A percentile compares a stretch with the other conserved stretches of the same genome.
These are phyloP conservation scores for Aphyosemion australe DNA, from an alignment of 2,113 vertebrate genomes.

Conservation along the genomic window DNA sequence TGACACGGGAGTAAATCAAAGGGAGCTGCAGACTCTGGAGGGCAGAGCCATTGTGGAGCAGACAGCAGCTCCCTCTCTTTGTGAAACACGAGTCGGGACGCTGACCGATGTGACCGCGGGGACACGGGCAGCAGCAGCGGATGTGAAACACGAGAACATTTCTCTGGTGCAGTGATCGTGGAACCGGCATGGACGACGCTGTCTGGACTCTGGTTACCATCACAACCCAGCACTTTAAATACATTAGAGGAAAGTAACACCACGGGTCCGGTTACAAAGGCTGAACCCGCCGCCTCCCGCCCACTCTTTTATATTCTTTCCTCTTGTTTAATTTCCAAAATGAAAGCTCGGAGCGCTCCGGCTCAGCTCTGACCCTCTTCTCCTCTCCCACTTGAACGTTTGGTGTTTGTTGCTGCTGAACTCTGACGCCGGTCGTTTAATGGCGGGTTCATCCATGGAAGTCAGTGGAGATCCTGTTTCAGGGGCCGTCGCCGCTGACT, in stretches of 20 bases:
- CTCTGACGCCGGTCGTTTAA: constrained; percentile 48
- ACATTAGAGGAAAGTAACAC: constrained; percentile 39
- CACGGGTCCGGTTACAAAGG: constrained; percentile 44
- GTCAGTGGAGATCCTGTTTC: constrained; percentile 62
- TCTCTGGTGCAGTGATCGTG: constrained; percentile 29
- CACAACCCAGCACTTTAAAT: constrained; percentile 29
- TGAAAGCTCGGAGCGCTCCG: constrained; percentile 31
- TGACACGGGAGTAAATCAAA: constrained; percentile 35
- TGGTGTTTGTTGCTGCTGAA: constrained; percentile 38
- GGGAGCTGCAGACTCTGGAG: constrained; percentile 18
- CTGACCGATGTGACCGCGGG: constrained; percentile 36
- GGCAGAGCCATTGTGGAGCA: constrained; percentile 15
- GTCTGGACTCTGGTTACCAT: constrained; percentile 37
- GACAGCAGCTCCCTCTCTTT: constrained; percentile 31
- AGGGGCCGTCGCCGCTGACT: constrained; percentile 35
- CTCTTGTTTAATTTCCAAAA: constrained; percentile 35
- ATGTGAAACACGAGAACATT: constrained; percentile 56
- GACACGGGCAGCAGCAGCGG: constrained; percentile 32
- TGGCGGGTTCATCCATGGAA: constrained; percentile 55
- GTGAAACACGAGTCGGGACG: constrained; percentile 59
- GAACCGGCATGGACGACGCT: constrained; percentile 21
- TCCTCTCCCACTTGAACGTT: constrained; percentile 42
- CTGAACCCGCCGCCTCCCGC: constrained; percentile 13
- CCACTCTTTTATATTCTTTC: constrained; percentile 1
- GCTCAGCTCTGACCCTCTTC: constrained; percentile 35